These are phyloP conservation scores for Gryllus bimaculatus DNA, from an alignment of 1,140 invertebrate species.

Conservation along the genomic window DNA sequence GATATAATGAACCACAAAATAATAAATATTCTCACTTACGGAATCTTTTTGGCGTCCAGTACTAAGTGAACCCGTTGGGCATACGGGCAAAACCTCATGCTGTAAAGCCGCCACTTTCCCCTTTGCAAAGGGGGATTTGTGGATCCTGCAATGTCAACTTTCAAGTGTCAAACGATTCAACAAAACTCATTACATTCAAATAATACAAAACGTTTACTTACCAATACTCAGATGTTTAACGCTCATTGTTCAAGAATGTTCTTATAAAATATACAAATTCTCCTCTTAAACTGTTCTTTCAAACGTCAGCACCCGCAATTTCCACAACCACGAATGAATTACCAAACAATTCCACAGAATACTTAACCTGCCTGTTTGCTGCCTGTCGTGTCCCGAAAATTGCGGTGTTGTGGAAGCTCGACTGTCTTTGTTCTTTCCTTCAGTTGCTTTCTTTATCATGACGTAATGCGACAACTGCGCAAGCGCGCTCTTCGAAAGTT, in stretches of 20 bases:
- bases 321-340: no score
- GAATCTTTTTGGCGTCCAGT: slow-evolving; percentile 72
- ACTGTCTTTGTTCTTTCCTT: no score
- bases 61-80: slow-evolving; percentile 75
- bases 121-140: slow-evolving; percentile 8
- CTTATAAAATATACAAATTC: no score
- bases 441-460: no score
- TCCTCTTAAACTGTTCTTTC: no score
- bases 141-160: slow-evolving; percentile 13
- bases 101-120: slow-evolving; percentile 59
- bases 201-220: slow-evolving; percentile 17
- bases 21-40: slow-evolving; percentile 42
- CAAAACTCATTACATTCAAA: background rate
- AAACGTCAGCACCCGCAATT: no score
- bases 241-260: slow-evolving; percentile 23
- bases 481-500: no score
- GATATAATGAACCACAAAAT: background rate
- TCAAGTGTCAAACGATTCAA: background rate
- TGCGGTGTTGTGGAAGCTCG: no score
- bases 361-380: no score
- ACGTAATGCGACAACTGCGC: no score
- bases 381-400: no score
- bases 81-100: slow-evolving; percentile 84
- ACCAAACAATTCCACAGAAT: no score
- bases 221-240: slow-evolving; percentile 26